Evolutionary conservation across 2,888 invertebrate species (phyloP).

Genomic region (Mesorhabditis belari): DNA sequence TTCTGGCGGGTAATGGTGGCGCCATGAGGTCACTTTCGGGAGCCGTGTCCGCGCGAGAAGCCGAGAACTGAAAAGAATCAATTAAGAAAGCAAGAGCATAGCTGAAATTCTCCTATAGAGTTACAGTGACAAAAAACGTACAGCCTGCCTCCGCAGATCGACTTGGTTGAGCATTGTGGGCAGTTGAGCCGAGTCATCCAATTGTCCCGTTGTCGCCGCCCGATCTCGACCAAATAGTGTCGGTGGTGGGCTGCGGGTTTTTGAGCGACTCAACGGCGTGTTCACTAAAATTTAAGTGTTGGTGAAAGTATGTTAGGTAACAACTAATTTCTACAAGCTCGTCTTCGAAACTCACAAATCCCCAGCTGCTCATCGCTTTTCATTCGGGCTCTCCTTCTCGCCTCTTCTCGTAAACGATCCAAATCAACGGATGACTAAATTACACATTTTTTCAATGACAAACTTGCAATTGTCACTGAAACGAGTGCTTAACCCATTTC

Average conservation of each 20-base stretch:
- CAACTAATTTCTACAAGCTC: too few relatives aligned
- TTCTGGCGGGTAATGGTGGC: not conserved
- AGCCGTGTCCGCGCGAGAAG: not conserved
- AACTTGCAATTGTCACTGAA: too few relatives aligned
- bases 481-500: too few relatives aligned
- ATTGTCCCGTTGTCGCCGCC: not conserved
- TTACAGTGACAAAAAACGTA: too few relatives aligned
- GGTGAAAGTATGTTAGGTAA: not conserved
- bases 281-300: not conserved
- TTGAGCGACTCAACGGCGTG: not conserved
- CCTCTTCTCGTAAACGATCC: constrained; percentile 58
- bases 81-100: not conserved
- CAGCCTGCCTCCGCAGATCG: not conserved
- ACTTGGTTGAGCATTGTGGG: not conserved
- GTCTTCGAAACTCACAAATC: not conserved
- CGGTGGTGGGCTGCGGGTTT: not conserved
- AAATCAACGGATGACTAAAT: too few relatives aligned
- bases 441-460: too few relatives aligned
- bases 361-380: constrained; percentile 68
- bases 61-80: not conserved
- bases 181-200: too few relatives aligned
- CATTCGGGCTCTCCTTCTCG: constrained; percentile 65
- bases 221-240: not conserved
- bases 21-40: not conserved
- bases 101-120: too few relatives aligned